Conservation (phyloP, 2,113 vertebrate genomes). For the Lontra canadensis region DNA sequence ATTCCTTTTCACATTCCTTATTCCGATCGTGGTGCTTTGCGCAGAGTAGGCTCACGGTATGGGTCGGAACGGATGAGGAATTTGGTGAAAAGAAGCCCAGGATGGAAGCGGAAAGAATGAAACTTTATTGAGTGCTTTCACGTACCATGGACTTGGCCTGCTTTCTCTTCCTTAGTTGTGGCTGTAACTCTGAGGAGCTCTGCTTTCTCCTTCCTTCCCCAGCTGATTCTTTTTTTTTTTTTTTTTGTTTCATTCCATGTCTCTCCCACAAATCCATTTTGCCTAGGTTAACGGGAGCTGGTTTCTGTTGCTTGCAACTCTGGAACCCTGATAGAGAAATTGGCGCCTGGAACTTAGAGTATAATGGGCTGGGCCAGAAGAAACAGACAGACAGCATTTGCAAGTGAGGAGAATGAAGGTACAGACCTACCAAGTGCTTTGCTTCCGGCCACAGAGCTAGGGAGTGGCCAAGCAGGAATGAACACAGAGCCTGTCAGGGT, state of each 20-base stretch:
- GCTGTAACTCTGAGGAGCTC: not conserved
- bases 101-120: not conserved
- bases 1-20: conserved; percentile 55
- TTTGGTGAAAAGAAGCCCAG: not conserved
- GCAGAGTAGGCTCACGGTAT: not conserved
- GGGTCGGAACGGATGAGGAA: not conserved
- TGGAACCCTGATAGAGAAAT: not conserved
- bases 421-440: not conserved
- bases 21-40: not conserved
- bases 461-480: conserved; percentile 26
- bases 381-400: not conserved
- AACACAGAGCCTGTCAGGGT: not conserved
- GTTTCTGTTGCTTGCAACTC: conserved; percentile 27
- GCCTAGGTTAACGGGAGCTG: not conserved
- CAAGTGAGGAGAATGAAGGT: not conserved
- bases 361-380: not conserved
- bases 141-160: not conserved
- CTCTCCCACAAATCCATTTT: not conserved
- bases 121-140: not conserved
- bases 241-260: rapidly evolving
- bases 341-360: not conserved
- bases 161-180: not conserved
- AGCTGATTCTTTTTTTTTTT: not conserved
- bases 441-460: not conserved
- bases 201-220: not conserved